Percentiles rank a stretch among this genome's conserved stretches.
phyloP scores from a whole-genome alignment of 2,888 invertebrate genomes.

The Steinernema scapterisci region DNA sequence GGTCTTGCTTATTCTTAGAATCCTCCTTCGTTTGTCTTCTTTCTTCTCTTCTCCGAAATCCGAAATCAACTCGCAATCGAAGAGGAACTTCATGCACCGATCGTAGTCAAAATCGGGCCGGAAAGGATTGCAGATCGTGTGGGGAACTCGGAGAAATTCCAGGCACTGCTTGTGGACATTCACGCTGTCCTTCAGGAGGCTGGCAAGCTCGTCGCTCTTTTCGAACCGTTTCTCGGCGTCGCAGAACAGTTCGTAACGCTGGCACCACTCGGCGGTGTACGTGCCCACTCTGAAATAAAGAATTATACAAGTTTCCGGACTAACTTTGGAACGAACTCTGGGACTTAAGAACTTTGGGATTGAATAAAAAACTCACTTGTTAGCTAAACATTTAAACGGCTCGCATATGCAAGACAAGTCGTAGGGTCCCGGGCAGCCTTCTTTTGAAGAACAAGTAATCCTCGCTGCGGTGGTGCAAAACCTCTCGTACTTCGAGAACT shows the following conservation, averaged over 20 bases:
- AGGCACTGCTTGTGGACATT: conserved; percentile 56
- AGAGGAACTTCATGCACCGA: conserved; percentile 57
- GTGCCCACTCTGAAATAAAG: conserved; percentile 45
- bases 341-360: too few species aligned
- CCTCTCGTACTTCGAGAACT: conserved; percentile 46
- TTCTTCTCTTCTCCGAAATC: conserved; percentile 51
- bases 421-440: conserved; percentile 12
- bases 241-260: conserved; percentile 54
- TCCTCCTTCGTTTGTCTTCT: too few species aligned
- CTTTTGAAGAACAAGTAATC: conserved; percentile 23
- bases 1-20: too few species aligned
- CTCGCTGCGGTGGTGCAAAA: conserved; percentile 43
- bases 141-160: conserved; percentile 48
- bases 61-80: conserved; percentile 57
- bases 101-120: conserved; percentile 51
- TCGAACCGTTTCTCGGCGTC: conserved; percentile 51
- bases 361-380: conserved; percentile 39
- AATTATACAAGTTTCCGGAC: too few species aligned
- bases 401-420: conserved; percentile 52
- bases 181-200: conserved; percentile 49
- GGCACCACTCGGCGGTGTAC: conserved; percentile 58
- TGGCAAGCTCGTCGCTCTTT: conserved; percentile 47
- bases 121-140: conserved; percentile 55
- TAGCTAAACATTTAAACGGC: conserved; percentile 45
- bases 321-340: too few species aligned